Evolutionary conservation across 2,113 vertebrate genomes (phyloP).

Genomic region (Anthoscopus minutus): DNA sequence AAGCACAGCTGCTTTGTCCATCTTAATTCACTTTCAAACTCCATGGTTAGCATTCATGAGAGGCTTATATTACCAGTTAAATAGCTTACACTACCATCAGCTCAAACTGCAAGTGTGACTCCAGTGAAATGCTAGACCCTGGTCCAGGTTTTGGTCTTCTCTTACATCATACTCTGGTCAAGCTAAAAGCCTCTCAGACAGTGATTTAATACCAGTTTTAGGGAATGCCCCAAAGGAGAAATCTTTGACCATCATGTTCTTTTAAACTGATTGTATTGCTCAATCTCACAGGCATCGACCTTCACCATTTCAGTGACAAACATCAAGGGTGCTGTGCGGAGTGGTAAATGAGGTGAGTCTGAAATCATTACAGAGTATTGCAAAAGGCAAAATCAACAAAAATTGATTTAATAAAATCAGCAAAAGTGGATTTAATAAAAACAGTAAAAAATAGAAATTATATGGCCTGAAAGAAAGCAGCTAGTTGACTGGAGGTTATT

Average conservation of each 20-base stretch:
- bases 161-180: not conserved
- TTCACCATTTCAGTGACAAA: not conserved
- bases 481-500: not conserved
- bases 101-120: not conserved
- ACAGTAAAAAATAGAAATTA: not conserved
- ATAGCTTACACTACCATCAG: not conserved
- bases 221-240: not conserved
- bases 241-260: not conserved
- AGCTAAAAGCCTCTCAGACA: not conserved
- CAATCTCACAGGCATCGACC: not conserved
- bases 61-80: not conserved
- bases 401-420: not conserved
- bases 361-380: not conserved
- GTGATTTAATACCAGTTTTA: not conserved
- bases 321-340: not conserved
- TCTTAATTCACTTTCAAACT: not conserved
- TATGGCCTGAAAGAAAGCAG: not conserved
- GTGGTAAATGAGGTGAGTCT: not conserved
- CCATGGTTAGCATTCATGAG: not conserved
- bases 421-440: not conserved
- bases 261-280: not conserved
- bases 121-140: not conserved
- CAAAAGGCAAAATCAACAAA: not conserved
- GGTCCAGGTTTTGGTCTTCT: not conserved
- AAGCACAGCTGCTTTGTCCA: not conserved